Percentiles rank a stretch among this genome's conserved stretches.
Evolutionary conservation across 2,113 vertebrate genomes (phyloP).

Genomic region (Notarius lentiginosus): DNA sequence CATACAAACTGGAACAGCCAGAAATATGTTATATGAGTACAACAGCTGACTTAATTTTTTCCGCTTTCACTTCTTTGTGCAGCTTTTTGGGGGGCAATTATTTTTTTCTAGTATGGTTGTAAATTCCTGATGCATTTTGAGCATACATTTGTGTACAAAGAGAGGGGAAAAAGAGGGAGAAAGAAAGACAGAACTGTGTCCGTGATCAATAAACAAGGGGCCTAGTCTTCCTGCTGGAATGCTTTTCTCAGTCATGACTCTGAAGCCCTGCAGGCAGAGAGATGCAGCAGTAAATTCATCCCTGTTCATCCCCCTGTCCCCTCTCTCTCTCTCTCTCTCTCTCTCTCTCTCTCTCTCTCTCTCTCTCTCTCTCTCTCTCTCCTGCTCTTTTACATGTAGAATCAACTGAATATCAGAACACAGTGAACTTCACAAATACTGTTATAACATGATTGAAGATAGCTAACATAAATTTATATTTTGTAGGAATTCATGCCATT

Average conservation of each 20-base stretch:
- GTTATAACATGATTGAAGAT: not conserved
- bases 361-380: not conserved
- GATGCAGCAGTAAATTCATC: constrained; percentile 59
- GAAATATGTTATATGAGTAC: not conserved
- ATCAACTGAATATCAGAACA: not conserved
- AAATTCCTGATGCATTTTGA: constrained; percentile 33
- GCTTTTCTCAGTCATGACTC: constrained; percentile 63
- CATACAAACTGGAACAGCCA: constrained; percentile 20
- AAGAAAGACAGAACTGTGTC: constrained; percentile 54
- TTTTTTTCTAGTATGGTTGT: not conserved
- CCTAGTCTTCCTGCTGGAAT: constrained; percentile 67
- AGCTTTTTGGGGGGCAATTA: not conserved
- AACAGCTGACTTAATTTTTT: not conserved
- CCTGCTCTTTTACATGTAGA: not conserved
- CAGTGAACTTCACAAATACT: not conserved
- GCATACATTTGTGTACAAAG: constrained; percentile 18
- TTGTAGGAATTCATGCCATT: not conserved
- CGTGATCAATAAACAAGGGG: constrained; percentile 59
- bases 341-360: constrained; percentile 38
- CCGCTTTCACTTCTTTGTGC: not conserved
- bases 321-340: constrained; percentile 40
- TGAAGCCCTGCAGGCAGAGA: constrained; percentile 58
- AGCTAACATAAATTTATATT: not conserved
- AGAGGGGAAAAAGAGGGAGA: constrained; percentile 36
- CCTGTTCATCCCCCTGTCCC: constrained; percentile 41